Evolutionary conservation across 2,113 vertebrate genomes (phyloP).

Genomic region (Misgurnus mizolepis): DNA sequence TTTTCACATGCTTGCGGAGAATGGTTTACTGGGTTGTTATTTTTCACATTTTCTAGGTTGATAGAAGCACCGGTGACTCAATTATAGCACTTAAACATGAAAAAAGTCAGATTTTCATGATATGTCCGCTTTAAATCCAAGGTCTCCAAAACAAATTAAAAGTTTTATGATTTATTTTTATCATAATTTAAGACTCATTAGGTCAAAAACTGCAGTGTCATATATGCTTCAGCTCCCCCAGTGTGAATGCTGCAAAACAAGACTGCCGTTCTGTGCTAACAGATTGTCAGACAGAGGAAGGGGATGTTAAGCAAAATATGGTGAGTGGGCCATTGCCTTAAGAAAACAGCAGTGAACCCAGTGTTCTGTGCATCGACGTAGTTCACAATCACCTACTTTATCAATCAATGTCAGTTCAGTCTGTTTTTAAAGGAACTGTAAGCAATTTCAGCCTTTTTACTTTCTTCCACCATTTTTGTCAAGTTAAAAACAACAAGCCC

Average conservation of each 20-base stretch:
- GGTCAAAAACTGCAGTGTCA: constrained; percentile 15
- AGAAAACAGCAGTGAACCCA: constrained; percentile 11
- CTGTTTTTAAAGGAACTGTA: constrained; percentile 17
- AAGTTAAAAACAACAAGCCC: too few species aligned
- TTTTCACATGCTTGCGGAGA: too few species aligned
- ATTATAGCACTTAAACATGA: too few species aligned
- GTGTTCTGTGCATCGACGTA: background rate
- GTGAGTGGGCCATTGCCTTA: background rate
- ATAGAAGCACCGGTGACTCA: too few species aligned
- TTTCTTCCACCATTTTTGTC: too few species aligned
- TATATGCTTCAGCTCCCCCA: constrained; percentile 5
- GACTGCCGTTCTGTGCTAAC: constrained; percentile 9
- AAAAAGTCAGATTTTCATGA: too few species aligned
- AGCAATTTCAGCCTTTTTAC: background rate
- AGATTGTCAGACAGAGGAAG: constrained; percentile 8
- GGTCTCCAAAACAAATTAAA: background rate
- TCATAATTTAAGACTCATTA: background rate
- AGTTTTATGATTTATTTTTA: background rate
- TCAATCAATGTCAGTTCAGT: constrained; percentile 3
- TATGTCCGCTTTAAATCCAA: too few species aligned
- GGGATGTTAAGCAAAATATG: constrained; percentile 3
- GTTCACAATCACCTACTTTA: constrained; percentile 24
- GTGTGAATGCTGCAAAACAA: constrained; percentile 11
- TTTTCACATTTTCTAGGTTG: too few species aligned
- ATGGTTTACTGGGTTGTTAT: too few species aligned